Percentiles rank a stretch among this genome's conserved stretches.
Conservation (phyloP, 92 coral and sea anemone species). For the Bergia puertoricense region DNA sequence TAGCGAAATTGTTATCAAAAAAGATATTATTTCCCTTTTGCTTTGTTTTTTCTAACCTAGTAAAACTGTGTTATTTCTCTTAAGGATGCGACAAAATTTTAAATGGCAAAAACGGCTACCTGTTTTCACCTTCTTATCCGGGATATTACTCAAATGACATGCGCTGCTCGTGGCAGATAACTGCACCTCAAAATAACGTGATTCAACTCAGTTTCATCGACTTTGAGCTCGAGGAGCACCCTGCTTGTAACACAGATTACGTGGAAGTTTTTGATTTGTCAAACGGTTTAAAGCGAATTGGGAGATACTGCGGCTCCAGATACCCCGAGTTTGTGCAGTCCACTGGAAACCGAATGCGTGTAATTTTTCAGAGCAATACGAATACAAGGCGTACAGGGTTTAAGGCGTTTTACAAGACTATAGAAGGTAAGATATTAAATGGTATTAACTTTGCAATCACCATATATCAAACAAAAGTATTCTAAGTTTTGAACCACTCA, state of each 20-base stretch:
- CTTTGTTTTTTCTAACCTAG: no score
- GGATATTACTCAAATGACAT: background rate
- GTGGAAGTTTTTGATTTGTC: background rate
- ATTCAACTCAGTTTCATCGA: background rate
- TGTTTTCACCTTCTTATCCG: background rate
- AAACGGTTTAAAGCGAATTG: background rate
- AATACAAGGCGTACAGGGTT: background rate
- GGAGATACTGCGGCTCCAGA: background rate
- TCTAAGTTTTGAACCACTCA: no score
- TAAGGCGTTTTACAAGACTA: background rate
- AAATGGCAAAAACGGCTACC: background rate
- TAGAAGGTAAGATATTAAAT: background rate
- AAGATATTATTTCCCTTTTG: no score
- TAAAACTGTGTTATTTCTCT: background rate
- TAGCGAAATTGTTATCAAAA: no score
- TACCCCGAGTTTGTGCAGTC: background rate
- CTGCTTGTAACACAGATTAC: background rate
- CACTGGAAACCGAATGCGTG: background rate
- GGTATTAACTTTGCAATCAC: background rate
- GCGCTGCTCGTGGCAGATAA: constrained; percentile 1
- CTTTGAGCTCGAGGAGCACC: constrained; percentile 5
- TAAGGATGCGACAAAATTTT: background rate
- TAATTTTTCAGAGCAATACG: background rate
- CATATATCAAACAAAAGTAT: background rate
- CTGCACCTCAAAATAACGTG: background rate